Evolutionary conservation across 2,888 invertebrate genomes (phyloP).

Genomic region (Eupithecia insigniata): DNA sequence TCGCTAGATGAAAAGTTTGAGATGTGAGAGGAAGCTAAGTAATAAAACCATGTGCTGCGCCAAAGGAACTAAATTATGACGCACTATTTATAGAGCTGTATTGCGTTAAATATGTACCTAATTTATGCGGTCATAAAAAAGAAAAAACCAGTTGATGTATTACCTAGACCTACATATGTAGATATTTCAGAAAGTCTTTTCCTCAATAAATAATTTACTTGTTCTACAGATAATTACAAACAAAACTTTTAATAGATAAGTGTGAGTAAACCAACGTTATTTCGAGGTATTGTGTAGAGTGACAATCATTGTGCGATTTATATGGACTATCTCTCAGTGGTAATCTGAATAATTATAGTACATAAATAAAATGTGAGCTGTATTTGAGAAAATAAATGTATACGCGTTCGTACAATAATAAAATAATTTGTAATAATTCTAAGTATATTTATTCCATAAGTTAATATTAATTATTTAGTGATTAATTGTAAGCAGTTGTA

Average conservation of each 20-base stretch:
- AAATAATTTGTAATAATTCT: conserved; percentile 64
- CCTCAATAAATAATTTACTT: neutral
- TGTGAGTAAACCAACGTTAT: neutral
- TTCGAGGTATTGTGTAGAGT: conserved; percentile 19
- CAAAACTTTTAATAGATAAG: neutral
- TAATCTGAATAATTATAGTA: conserved; percentile 38
- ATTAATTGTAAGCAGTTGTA: conserved; percentile 55
- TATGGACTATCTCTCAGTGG: conserved; percentile 41
- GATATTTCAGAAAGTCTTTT: neutral
- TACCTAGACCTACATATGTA: neutral
- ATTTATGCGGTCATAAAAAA: neutral
- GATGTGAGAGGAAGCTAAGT: too few species aligned
- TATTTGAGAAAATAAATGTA: conserved; percentile 79
- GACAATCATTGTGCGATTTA: conserved; percentile 29
- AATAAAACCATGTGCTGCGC: neutral
- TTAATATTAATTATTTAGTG: conserved; percentile 65
- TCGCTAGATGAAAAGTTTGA: too few species aligned
- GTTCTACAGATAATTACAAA: neutral
- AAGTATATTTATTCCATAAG: conserved; percentile 78
- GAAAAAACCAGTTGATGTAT: neutral
- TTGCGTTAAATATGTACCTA: neutral
- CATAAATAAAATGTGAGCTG: conserved; percentile 66
- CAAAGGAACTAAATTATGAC: too few species aligned
- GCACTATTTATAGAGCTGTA: too few species aligned
- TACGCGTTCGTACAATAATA: conserved; percentile 83